Evolutionary conservation across 2,797 vertebrate genomes (phyloP), one percentile per base, ranked within the genome.

Genomic region (Staurois parvus): DNA sequence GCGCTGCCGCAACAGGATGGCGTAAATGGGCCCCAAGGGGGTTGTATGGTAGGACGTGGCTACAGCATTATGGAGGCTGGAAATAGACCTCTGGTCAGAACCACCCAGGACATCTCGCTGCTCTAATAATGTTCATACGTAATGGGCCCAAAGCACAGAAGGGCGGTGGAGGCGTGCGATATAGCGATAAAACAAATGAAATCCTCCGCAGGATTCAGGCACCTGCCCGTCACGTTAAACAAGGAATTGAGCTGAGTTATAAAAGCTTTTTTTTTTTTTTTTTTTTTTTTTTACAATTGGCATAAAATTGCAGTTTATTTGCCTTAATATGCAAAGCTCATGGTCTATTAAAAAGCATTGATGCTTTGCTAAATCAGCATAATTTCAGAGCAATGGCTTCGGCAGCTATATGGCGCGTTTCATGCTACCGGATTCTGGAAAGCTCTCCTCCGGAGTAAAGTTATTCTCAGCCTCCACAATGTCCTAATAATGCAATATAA

Each of bases 291-390:
- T 76, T 68, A 84, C 82, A 70, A 73, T 76, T 77, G 66, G 29
- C 37, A 76, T 76, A 76, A 56, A 76, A 69, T 34, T 40, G n/a
- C n/a, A 13, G 29, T 32, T 76, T 83, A 75, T 34, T 42, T 83
- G 81, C 67, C 70, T 85, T 74, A 79, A 79, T 80, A 79, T 73
- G 56, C 69, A 85, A 83, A 67, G 56, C 78, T 80, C 72, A 73
- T 29, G 70, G 73, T 79, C 79, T 81, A 85, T 85, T 85, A 81
- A 80, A 81, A 68, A 37, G 78, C 84, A 69, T 69, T 69, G 84
- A 85, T 69, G 78, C 84, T 75, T 68, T 56, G 84, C 78, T 62
- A 85, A 81, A 81, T 85, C 84, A 85, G 84, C 84, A 81, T 81
- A 81, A 81, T 80, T 85, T 70, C 73, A 81, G 73, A 40, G 84